These are phyloP conservation scores for Andricus curvator DNA, from an alignment of 2,888 invertebrate genomes.

Conservation along the genomic window DNA sequence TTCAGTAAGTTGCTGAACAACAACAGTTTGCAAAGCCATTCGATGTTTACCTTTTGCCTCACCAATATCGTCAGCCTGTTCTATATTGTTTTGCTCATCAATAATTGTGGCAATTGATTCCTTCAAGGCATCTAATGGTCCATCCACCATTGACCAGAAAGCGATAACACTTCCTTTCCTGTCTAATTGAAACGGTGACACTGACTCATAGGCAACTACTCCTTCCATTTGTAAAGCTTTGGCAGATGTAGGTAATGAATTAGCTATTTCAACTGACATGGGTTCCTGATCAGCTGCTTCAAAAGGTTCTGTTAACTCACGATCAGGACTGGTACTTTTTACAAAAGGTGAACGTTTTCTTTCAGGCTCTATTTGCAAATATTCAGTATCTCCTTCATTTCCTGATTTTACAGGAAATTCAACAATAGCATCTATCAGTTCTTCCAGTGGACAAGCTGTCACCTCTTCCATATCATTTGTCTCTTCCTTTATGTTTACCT, in stretches of 20 bases:
- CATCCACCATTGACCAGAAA: constrained; percentile 58
- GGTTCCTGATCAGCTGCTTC: neutral
- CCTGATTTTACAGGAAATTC: constrained; percentile 40
- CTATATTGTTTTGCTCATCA: constrained; percentile 51
- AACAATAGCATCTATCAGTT: constrained; percentile 66
- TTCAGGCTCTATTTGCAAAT: neutral
- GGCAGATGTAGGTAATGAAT: neutral
- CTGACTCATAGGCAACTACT: constrained; percentile 45
- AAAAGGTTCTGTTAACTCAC: neutral
- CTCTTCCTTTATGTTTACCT: neutral
- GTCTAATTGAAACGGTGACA: constrained; percentile 43
- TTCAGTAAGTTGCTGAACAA: constrained; percentile 55
- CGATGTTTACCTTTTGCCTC: constrained; percentile 32
- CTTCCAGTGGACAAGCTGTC: constrained; percentile 65
- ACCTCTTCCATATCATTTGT: constrained; percentile 42
- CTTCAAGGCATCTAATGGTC: constrained; percentile 75
- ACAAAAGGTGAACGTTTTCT: neutral
- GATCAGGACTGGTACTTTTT: constrained; percentile 20
- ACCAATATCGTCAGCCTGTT: constrained; percentile 42
- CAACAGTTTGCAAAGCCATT: constrained; percentile 40
- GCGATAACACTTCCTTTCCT: constrained; percentile 50
- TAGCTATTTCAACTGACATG: neutral
- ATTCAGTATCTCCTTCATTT: neutral
- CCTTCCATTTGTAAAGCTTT: constrained; percentile 35
- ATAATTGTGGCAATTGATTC: constrained; percentile 73